Evolutionary conservation across 2,113 vertebrate species (phyloP).

Genomic region (Smithornis capensis): DNA sequence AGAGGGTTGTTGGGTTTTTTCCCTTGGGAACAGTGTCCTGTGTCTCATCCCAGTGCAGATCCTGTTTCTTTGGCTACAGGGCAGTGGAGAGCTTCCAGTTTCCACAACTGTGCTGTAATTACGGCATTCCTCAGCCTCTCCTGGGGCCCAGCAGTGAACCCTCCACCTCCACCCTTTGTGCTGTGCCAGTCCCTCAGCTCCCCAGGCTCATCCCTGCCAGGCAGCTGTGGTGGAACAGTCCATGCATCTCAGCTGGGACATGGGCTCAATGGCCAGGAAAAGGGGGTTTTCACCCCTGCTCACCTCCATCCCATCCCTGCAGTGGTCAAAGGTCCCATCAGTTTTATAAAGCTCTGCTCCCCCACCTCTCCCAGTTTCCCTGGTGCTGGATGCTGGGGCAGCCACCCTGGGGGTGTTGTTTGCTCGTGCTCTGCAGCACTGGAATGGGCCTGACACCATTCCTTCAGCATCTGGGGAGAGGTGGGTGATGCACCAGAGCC

Average conservation of each 20-base stretch:
- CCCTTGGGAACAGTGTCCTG: conserved; percentile 45
- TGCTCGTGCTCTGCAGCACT: neutral
- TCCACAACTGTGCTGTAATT: neutral
- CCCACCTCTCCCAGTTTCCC: neutral
- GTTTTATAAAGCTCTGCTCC: neutral
- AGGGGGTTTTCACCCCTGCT: neutral
- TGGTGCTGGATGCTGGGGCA: no score
- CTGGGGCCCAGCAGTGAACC: rapidly evolving
- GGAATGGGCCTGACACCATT: no score
- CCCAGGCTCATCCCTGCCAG: neutral
- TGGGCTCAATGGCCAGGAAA: neutral
- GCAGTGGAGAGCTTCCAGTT: neutral
- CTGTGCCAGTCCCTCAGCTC: neutral
- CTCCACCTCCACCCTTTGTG: neutral
- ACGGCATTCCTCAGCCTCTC: neutral
- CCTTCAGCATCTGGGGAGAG: neutral
- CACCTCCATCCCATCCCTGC: neutral
- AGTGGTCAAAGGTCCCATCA: neutral
- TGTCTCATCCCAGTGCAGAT: neutral
- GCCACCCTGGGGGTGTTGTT: no score
- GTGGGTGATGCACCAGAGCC: neutral
- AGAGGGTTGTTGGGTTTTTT: neutral
- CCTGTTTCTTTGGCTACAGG: conserved; percentile 30
- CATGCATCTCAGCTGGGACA: neutral
- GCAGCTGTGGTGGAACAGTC: neutral